These are phyloP conservation scores for Macrophya annulata DNA, from an alignment of 2,888 invertebrate genomes.

Conservation along the genomic window DNA sequence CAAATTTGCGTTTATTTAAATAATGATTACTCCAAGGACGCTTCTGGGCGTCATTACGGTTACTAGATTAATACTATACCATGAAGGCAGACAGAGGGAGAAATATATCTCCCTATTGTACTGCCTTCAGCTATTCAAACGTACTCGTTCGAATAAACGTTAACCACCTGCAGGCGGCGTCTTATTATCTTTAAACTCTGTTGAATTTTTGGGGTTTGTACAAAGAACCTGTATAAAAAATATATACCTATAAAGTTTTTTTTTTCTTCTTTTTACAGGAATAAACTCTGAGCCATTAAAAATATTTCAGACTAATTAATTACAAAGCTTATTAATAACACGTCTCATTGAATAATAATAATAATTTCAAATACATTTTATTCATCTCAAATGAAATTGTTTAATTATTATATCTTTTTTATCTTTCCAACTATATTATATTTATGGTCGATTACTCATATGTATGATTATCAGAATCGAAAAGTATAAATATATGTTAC, in stretches of 20 bases:
- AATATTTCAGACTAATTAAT: too few species aligned
- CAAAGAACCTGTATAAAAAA: not conserved
- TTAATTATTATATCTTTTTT: too few species aligned
- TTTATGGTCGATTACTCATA: too few species aligned
- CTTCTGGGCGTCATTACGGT: constrained; percentile 19
- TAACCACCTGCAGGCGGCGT: constrained; percentile 13
- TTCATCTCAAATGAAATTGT: too few species aligned
- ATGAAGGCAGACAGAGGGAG: not conserved
- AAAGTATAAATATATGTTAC: not conserved
- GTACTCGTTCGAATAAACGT: constrained; percentile 39
- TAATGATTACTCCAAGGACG: constrained; percentile 23
- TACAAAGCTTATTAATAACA: too few species aligned
- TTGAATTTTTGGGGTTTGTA: not conserved
- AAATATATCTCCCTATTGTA: constrained; percentile 33
- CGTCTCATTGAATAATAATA: too few species aligned
- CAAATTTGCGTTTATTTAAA: constrained; percentile 31
- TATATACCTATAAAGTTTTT: not conserved
- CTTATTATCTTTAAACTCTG: constrained; percentile 31
- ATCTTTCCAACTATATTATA: too few species aligned
- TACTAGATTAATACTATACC: not conserved
- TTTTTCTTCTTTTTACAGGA: not conserved
- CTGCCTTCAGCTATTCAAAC: constrained; percentile 39
- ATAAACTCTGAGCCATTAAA: not conserved
- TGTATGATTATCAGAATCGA: too few species aligned
- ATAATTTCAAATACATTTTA: too few species aligned